A percentile compares a stretch with the other conserved stretches of the same genome.
Conservation (phyloP, 1,140 invertebrate genomes). For the Neotoxoptera formosana region DNA sequence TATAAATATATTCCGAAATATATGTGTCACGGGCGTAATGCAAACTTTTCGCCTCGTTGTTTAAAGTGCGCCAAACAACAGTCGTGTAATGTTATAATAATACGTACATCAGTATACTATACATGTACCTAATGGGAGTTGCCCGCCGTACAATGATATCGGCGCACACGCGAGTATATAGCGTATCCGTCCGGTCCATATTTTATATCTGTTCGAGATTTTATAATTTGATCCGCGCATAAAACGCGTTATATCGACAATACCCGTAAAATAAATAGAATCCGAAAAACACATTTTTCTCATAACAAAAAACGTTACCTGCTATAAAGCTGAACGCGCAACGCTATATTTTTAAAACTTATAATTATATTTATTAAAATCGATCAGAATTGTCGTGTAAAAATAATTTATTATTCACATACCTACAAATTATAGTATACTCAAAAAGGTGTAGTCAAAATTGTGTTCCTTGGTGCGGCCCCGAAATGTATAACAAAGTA, state of each 20-base stretch:
- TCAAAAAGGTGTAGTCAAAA: too few species aligned
- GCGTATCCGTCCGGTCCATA: constrained; percentile 27
- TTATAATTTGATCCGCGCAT: not conserved
- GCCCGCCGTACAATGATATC: not conserved
- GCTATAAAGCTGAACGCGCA: not conserved
- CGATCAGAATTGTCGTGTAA: not conserved
- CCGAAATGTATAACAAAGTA: not conserved
- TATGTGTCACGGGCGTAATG: constrained; percentile 30
- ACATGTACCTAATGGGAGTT: not conserved
- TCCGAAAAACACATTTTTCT: not conserved
- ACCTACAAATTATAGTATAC: not conserved
- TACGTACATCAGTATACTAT: not conserved
- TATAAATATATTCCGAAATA: constrained; percentile 28
- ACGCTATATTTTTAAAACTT: not conserved
- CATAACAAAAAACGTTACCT: not conserved
- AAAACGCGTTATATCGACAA: not conserved
- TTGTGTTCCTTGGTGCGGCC: not conserved
- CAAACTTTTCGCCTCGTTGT: constrained; percentile 34
- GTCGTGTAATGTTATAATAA: constrained; percentile 1
- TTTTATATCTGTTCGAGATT: not conserved
- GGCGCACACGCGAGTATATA: not conserved
- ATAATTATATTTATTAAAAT: not conserved
- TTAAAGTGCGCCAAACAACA: not conserved
- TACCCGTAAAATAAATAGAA: not conserved
- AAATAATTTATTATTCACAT: not conserved